Base-by-base conservation (phyloP, 2,113 vertebrate species). In the Pseudolaguvia tuberculata region DNA sequence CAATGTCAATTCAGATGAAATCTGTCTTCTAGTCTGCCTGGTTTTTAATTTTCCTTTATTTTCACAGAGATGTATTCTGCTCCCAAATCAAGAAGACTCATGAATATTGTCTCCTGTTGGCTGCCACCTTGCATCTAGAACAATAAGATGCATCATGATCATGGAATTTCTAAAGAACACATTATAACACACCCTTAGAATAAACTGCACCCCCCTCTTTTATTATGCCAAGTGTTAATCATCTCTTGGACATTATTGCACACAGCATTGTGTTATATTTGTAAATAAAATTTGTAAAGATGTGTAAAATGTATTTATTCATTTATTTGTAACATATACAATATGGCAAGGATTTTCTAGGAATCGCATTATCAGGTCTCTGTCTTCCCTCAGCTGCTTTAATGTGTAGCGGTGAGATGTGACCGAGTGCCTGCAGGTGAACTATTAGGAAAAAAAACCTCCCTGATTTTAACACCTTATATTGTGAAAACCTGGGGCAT, bases 21-120 rank as follows among this genome's bases (percentile, higher is more conserved):
- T 63, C 67, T 47, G 68, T 48, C 27, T 21, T 59, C 12, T 53
- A 51, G 45, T 56, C 65, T 39, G 42, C 29, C 39, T 21, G n/a
- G 69, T 47, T 76, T 47, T 10, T 59, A 50, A 70, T 77, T 74
- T 69, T 61, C 61, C 47, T 63, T 59, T 70, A 8, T 42, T 42
- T 75, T 71, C 31, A 71, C 72, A 81, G 79, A 78, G 58, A 63
- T 77, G 42, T 45, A 31, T 35, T 0, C 25, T 69, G 58, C 47
- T 52, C 58, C 55, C 20, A 29, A 76, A 53, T 52, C 66, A 50
- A 51, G 27, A 62, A 58, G 31, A 65, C 8, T n/a, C n/a, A n/a
- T n/a, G n/a, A n/a, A n/a, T n/a, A 14, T 42, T 47, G 67, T 48
- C 58, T 57, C 70, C 63, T 45, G 69, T 23, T 56, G 10, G n/a